These are phyloP conservation scores for Acanthacorydalis orientalis DNA, from an alignment of 2,888 invertebrate species.

Conservation along the genomic window DNA sequence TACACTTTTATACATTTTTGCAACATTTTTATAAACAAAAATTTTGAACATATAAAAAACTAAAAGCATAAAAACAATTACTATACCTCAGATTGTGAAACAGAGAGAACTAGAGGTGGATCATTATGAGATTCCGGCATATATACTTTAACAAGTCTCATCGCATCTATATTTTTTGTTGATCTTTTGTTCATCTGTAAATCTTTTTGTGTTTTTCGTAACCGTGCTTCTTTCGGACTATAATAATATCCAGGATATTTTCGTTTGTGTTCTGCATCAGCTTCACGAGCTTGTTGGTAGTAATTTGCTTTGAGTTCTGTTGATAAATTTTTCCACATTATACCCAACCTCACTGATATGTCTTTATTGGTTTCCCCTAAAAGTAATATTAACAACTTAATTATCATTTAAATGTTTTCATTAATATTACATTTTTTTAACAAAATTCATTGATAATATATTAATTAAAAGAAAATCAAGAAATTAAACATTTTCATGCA, in stretches of 20 bases:
- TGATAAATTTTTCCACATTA: slow-evolving; percentile 30
- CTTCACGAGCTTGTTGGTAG: slow-evolving; percentile 24
- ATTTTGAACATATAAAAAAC: too few species aligned
- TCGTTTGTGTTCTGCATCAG: slow-evolving; percentile 25
- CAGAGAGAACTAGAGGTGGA: slow-evolving; percentile 3
- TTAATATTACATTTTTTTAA: background rate
- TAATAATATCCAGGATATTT: slow-evolving; percentile 28
- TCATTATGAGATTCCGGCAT: slow-evolving; percentile 7
- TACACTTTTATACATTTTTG: background rate
- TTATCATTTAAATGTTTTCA: background rate
- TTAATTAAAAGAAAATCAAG: background rate
- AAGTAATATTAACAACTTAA: slow-evolving; percentile 4
- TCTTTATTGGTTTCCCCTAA: slow-evolving; percentile 29
- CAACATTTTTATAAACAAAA: too few species aligned
- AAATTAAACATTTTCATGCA: too few species aligned
- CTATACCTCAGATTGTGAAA: slow-evolving; percentile 3
- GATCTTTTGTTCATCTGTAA: slow-evolving; percentile 9
- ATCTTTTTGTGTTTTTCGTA: slow-evolving; percentile 18
- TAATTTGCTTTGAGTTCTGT: slow-evolving; percentile 24
- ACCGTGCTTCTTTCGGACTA: slow-evolving; percentile 25
- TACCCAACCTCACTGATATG: slow-evolving; percentile 29
- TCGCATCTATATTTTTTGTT: slow-evolving; percentile 11
- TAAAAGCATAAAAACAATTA: too few species aligned
- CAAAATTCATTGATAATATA: background rate
- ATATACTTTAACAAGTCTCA: slow-evolving; percentile 11